A percentile compares a stretch with the other conserved stretches of the same genome.
Conservation (phyloP, 2,797 vertebrate genomes). For the Pseudochaenichthys georgianus region DNA sequence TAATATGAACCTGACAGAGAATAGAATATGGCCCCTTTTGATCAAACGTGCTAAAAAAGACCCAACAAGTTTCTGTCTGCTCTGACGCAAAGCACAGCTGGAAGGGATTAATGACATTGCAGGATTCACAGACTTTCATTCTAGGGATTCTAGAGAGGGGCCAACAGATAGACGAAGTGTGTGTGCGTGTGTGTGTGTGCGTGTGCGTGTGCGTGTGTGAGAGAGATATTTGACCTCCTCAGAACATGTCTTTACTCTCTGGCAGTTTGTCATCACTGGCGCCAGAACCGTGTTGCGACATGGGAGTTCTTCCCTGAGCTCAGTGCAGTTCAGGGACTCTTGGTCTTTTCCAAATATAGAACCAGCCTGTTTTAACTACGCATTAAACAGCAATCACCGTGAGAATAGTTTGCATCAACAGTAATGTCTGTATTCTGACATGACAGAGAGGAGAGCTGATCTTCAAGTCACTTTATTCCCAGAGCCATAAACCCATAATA, state of each 20-base stretch:
- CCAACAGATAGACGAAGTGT: not conserved
- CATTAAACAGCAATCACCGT: slow-evolving; percentile 35
- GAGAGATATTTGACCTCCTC: slow-evolving; percentile 14
- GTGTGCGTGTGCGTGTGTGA: slow-evolving; percentile 17
- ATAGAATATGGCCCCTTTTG: no score
- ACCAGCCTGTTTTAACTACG: slow-evolving; percentile 31
- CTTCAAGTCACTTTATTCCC: slow-evolving; percentile 21
- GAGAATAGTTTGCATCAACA: slow-evolving; percentile 36
- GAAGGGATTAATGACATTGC: slow-evolving; percentile 31
- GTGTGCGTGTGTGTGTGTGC: slow-evolving; percentile 7
- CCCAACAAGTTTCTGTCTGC: not conserved
- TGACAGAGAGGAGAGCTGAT: not conserved
- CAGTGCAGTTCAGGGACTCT: slow-evolving; percentile 40
- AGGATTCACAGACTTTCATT: slow-evolving; percentile 38
- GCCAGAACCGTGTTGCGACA: not conserved
- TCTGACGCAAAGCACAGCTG: slow-evolving; percentile 4
- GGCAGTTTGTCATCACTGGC: slow-evolving; percentile 41
- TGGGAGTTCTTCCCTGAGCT: slow-evolving; percentile 35
- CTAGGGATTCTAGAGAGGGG: slow-evolving; percentile 16
- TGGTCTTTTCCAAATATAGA: slow-evolving; percentile 63
- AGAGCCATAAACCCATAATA: not conserved
- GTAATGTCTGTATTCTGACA: slow-evolving; percentile 8
- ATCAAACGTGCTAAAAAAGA: no score
- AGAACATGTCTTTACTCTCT: slow-evolving; percentile 4
- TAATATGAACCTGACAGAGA: no score